Evolutionary conservation across 92 coral and sea anemone genomes (phyloP).

Genomic region (Porites evermanni): DNA sequence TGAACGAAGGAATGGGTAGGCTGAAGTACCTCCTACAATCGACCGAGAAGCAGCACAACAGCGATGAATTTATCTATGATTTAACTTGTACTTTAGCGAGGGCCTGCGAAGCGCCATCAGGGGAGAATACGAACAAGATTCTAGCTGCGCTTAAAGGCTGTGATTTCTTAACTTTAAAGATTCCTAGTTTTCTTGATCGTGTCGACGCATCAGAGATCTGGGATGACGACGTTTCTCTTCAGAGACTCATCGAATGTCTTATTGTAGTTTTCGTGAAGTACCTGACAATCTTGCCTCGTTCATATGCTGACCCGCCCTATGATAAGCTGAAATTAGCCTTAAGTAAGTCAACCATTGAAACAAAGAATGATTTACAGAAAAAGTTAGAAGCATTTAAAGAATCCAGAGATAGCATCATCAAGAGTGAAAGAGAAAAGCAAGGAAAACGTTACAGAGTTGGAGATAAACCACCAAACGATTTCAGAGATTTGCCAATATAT

Average conservation of each 20-base stretch:
- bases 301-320: slow-evolving; percentile 63
- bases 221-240: neutral
- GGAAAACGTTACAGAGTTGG: slow-evolving; percentile 10
- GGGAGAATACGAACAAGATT: slow-evolving; percentile 29
- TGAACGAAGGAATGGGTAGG: neutral
- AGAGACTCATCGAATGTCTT: slow-evolving; percentile 15
- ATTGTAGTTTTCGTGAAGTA: slow-evolving; percentile 41
- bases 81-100: slow-evolving; percentile 31
- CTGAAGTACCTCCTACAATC: slow-evolving; percentile 3
- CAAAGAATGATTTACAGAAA: neutral
- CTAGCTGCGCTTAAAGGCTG: slow-evolving; percentile 46
- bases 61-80: slow-evolving; percentile 31
- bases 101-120: slow-evolving; percentile 40
- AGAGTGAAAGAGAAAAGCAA: slow-evolving; percentile 52
- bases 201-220: neutral
- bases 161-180: neutral
- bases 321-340: slow-evolving; percentile 43
- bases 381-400: slow-evolving; percentile 40
- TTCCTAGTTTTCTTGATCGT: slow-evolving; percentile 21
- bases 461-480: slow-evolving; percentile 74
- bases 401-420: slow-evolving; percentile 58
- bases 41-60: slow-evolving; percentile 13
- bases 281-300: slow-evolving; percentile 59
- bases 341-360: neutral
- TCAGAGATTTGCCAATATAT: slow-evolving; percentile 63